phyloP scores from a whole-genome alignment of 2,888 invertebrate genomes.

The Drosophila paramelanica region DNA sequence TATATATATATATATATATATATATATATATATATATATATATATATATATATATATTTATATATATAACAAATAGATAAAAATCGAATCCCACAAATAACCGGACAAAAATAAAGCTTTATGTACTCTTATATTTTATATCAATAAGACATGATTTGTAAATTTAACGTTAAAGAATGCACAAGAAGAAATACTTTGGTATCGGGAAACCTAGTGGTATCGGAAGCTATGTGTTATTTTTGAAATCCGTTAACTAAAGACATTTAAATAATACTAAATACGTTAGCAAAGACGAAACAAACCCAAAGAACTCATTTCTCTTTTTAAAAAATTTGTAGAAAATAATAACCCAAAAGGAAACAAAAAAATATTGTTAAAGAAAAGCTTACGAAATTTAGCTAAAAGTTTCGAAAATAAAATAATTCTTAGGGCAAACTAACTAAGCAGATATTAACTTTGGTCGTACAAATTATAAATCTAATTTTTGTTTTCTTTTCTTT shows the following conservation, averaged over 20 bases:
- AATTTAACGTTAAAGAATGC: constrained; percentile 35
- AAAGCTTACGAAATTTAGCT: constrained; percentile 28
- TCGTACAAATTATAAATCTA: background rate
- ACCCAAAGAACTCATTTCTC: constrained; percentile 10
- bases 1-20: too few species aligned
- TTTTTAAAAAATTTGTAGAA: constrained; percentile 18
- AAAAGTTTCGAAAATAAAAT: constrained; percentile 14
- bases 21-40: too few species aligned
- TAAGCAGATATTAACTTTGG: constrained; percentile 3
- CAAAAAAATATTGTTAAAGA: background rate
- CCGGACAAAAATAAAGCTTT: constrained; percentile 6
- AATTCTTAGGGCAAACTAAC: constrained; percentile 8
- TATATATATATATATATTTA: too few species aligned
- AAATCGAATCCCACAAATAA: background rate
- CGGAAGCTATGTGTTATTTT: constrained; percentile 9
- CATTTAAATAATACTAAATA: constrained; percentile 28
- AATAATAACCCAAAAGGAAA: constrained; percentile 4
- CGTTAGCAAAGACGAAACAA: constrained; percentile 29
- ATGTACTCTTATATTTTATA: constrained; percentile 3
- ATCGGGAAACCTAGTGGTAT: constrained; percentile 2
- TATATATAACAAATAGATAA: constrained; percentile 3
- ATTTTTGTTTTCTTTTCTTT: background rate
- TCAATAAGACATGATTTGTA: constrained; percentile 21
- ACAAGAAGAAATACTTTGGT: constrained; percentile 36
- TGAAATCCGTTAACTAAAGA: background rate